Base-by-base conservation (phyloP, 2,888 invertebrate genomes). In the Pseudococcus jackbeardsleyi region DNA sequence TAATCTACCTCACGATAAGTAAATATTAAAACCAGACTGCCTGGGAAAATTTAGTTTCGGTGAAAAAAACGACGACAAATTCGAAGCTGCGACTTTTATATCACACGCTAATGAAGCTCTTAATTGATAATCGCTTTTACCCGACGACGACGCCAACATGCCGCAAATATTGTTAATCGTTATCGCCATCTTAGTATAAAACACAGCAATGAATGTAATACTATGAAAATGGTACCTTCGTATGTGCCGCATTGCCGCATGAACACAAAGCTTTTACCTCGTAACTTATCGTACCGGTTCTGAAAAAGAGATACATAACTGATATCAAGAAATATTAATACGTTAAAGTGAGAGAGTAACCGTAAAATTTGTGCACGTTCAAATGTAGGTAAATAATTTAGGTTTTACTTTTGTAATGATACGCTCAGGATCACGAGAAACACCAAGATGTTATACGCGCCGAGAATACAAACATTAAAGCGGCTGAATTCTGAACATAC, bases 391-490 rank as follows among this genome's bases (percentile, higher is more conserved):
- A 79, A 79, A 79, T 79, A 42, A 79, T 79, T 79, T 46, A 79
- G 79, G 42, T 79, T 79, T 79, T 79, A 79, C n/a, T 79, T 79
- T 79, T 39, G n/a, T 79, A 79, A 72, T 42, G 42, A 79, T 79
- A 42, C 9, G 42, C 26, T 42, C 79, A 79, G 42, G n/a, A 79
- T 33, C 26, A 33, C 26, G 26, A 33, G 42, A 42, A 72, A 17
- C 11, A n/a, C 26, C 11, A 79, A 79, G 42, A 79, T 79, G 42
- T 79, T 79, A 11, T 42, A 79, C 79, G 46, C 79, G 15, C 5
- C 9, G 15, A 42, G 79, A 79, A 79, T 79, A 79, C 26, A 79
- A 39, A 79, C 39, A 79, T 46, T 33, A 33, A 72, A 19, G 59
- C 59, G 59, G 19, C 26, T 59, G 11, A 59, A 59, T 19, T 59